A percentile compares a stretch with the other conserved stretches of the same genome.
phyloP scores from a whole-genome alignment of 92 coral and sea anemone species.

The Siderastrea radians region DNA sequence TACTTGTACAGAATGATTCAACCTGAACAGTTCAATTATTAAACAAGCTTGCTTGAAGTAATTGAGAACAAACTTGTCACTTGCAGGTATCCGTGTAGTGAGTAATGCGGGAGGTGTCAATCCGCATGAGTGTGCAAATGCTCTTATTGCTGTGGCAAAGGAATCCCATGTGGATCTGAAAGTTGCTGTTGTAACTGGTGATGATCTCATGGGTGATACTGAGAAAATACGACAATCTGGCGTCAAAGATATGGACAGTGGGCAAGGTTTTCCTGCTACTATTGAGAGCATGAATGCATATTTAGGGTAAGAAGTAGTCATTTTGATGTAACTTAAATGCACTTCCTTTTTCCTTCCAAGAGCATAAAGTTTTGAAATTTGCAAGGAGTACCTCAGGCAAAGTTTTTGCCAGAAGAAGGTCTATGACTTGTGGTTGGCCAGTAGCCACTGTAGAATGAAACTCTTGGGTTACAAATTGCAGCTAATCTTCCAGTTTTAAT shows the following conservation, averaged over 20 bases:
- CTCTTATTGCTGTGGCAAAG: conserved; percentile 80
- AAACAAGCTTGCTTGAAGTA: neutral
- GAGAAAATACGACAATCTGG: conserved; percentile 67
- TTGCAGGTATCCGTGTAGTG: conserved; percentile 92
- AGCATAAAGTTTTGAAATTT: too few species aligned
- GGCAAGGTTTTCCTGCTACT: conserved; percentile 74
- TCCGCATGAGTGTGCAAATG: conserved; percentile 96
- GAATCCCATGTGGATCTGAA: conserved; percentile 79
- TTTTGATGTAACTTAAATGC: neutral
- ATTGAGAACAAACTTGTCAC: neutral
- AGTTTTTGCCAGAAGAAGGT: too few species aligned
- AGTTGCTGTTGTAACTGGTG: conserved; percentile 94
- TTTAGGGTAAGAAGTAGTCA: conserved; percentile 75
- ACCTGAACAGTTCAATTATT: neutral
- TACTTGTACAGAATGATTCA: neutral
- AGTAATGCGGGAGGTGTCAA: conserved; percentile 99
- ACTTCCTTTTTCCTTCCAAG: too few species aligned
- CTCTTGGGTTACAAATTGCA: too few species aligned
- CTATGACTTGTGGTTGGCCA: too few species aligned
- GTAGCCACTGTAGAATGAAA: too few species aligned
- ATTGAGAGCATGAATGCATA: conserved; percentile 98
- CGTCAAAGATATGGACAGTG: conserved; percentile 85
- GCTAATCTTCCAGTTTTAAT: too few species aligned
- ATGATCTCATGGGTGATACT: conserved; percentile 82
- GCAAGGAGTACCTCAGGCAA: too few species aligned